Evolutionary conservation across 2,113 vertebrate genomes (phyloP), one percentile per base, ranked within the genome.

Genomic region (Trichomycterus rosablanca): DNA sequence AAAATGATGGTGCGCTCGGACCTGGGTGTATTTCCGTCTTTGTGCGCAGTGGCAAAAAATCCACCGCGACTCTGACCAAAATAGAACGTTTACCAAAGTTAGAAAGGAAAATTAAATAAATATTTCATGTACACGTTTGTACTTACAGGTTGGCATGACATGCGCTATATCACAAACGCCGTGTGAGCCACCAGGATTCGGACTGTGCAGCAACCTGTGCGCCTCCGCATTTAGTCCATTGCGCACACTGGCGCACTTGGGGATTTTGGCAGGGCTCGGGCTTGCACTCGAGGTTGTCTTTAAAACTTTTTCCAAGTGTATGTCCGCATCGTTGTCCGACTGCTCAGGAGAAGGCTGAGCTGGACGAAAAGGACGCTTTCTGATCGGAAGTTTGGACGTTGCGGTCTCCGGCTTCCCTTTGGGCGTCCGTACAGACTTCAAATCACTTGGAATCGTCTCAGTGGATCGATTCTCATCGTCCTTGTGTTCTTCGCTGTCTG

Each of bases 361-460:
- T 68, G 72, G 79, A 20, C 1, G 19, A 34, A 75, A 68, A 34
- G 45, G 81, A 11, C 87, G 85, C 60, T 89, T 89, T 76, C 86
- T 78, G 18, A 88, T 76, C 11, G 87, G 87, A 63, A 88, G 85
- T 3, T 59, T 78, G 40, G 35, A 66, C n/a, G 65, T 20, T 2
- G 28, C 45, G 16, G 14, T 28, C 24, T 58, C 48, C 10, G 37
- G 26, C 49, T 53, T 70, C 11, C 16, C 30, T 39, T 26, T 34
- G 34, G 49, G 53, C 34, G 6, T n/a, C 20, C 12, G 51, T 43
- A 32, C 39, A 44, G 39, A 42, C 10, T 60, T 71, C 43, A 15
- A 7, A 26, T 11, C 26, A 6, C n/a, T n/a, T n/a, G n/a, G n/a
- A 51, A 40, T 12, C n/a, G 6, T 4, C n/a, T 8, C n/a, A 9